Percentiles rank a stretch among this genome's conserved stretches.
phyloP scores from a whole-genome alignment of 2,888 invertebrate species.

The Pristionchus fissidentatus region DNA sequence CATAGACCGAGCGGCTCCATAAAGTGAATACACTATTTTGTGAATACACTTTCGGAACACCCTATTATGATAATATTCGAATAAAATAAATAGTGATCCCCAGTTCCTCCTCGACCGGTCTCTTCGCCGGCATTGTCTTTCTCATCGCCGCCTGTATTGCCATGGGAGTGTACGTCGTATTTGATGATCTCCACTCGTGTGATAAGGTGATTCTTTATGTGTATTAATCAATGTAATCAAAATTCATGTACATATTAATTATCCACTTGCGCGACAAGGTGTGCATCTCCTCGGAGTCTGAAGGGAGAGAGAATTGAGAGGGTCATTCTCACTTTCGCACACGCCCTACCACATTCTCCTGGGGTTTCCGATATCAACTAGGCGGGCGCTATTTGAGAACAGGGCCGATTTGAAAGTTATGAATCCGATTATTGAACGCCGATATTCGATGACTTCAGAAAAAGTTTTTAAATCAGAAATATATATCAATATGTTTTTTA shows the following conservation, averaged over 20 bases:
- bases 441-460: no score
- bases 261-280: background rate
- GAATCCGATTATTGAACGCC: background rate
- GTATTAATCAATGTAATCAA: background rate
- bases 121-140: slow-evolving; percentile 73
- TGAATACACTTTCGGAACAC: no score
- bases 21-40: no score
- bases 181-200: slow-evolving; percentile 57
- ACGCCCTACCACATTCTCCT: no score
- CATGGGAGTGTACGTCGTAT: slow-evolving; percentile 72
- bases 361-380: no score
- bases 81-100: background rate
- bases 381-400: no score
- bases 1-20: no score
- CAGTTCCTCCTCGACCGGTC: slow-evolving; percentile 71
- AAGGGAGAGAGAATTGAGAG: no score
- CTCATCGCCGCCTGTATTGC: slow-evolving; percentile 71
- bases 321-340: no score
- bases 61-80: background rate
- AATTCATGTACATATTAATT: background rate
- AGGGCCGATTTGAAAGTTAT: no score
- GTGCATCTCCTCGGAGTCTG: no score
- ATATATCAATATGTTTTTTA: background rate
- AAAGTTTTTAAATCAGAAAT: no score
- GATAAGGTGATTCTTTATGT: slow-evolving; percentile 8